phyloP scores from a whole-genome alignment of 2,113 vertebrate species.

The Murina feae region DNA sequence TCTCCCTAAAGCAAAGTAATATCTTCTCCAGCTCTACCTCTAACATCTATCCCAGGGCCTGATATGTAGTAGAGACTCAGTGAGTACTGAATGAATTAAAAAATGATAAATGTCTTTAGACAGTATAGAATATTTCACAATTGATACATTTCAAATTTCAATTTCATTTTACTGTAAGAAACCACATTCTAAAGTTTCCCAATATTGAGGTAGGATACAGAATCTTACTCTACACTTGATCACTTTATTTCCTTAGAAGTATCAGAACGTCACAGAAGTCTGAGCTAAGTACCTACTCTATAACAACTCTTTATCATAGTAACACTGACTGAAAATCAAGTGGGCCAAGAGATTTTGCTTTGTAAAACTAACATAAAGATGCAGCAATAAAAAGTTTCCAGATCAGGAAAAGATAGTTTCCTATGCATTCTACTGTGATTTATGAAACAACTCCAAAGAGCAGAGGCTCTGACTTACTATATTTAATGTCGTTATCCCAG shows the following conservation, averaged over 20 bases:
- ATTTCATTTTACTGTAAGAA: not conserved
- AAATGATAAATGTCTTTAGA: not conserved
- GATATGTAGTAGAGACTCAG: not conserved
- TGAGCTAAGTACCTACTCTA: not conserved
- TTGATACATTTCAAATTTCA: not conserved
- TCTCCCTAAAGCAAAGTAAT: not conserved
- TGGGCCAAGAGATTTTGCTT: not conserved
- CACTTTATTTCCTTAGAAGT: not conserved
- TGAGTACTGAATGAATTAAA: not conserved
- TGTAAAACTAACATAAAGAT: not conserved
- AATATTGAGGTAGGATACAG: not conserved
- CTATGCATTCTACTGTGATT: not conserved
- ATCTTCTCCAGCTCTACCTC: not conserved
- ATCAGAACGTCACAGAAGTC: not conserved
- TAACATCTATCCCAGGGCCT: not conserved
- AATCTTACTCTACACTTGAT: not conserved
- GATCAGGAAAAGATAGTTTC: not conserved
- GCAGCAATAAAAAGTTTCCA: not conserved
- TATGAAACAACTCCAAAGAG: not conserved
- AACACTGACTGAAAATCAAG: not conserved
- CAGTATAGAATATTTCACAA: not conserved
- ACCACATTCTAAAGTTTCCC: not conserved
- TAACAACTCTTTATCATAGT: not conserved
- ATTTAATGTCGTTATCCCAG: not conserved
- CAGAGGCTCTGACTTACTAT: not conserved